Evolutionary conservation across 2,888 invertebrate genomes (phyloP).

Genomic region (Lepidochrysops patricia): DNA sequence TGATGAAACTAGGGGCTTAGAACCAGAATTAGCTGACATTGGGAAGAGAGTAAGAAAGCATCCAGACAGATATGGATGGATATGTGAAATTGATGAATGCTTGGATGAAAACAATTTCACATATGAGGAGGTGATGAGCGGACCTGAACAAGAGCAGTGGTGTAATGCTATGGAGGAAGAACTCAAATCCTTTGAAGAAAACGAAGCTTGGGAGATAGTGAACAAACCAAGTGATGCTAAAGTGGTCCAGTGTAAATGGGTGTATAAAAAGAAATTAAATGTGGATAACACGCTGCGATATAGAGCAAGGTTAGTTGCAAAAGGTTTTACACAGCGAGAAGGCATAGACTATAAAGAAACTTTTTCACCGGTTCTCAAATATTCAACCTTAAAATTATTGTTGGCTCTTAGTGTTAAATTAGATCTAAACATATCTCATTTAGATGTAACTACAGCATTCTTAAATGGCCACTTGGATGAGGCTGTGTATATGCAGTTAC

Average conservation of each 20-base stretch:
- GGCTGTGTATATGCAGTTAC: constrained; percentile 23
- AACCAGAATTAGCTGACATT: constrained; percentile 4
- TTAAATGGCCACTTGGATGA: constrained; percentile 23
- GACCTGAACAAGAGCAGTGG: constrained; percentile 17
- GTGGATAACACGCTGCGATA: constrained; percentile 21
- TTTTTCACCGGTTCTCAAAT: constrained; percentile 25
- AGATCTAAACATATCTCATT: constrained; percentile 20
- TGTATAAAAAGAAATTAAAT: constrained; percentile 21
- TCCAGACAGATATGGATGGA: constrained; percentile 16
- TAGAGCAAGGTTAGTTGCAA: constrained; percentile 18
- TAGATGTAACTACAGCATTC: constrained; percentile 25
- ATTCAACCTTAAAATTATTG: constrained; percentile 22
- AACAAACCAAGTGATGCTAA: constrained; percentile 13
- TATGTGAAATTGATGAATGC: constrained; percentile 9
- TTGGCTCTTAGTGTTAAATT: constrained; percentile 21
- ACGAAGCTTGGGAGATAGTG: constrained; percentile 18
- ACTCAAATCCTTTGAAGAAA: constrained; percentile 18
- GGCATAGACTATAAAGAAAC: constrained; percentile 18
- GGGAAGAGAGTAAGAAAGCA: constrained; percentile 10
- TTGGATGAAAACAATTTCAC: constrained; percentile 12
- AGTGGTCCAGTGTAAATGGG: constrained; percentile 16
- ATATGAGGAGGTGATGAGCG: constrained; percentile 18
- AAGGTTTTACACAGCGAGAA: constrained; percentile 17
- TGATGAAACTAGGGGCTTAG: constrained; percentile 8
- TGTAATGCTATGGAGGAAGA: constrained; percentile 17